Conservation (phyloP, 2,888 invertebrate genomes). For the Stramonita haemastoma region DNA sequence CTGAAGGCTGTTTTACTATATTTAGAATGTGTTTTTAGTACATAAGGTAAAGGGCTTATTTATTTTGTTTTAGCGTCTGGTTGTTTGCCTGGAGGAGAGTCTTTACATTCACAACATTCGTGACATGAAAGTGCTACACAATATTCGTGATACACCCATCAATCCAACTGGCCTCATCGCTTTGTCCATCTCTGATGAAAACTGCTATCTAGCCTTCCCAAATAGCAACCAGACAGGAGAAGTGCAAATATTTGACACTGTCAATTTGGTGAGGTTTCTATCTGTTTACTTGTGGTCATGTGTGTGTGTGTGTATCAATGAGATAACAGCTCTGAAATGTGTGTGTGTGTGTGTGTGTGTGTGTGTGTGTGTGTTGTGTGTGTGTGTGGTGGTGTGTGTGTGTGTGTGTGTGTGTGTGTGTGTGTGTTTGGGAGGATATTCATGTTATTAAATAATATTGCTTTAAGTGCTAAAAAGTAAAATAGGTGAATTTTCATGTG, state of each 20-base stretch:
- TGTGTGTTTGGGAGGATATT: no score
- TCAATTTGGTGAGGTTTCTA: constrained; percentile 84
- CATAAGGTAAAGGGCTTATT: neutral
- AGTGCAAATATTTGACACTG: constrained; percentile 96
- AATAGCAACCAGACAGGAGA: constrained; percentile 95
- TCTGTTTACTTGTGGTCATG: neutral
- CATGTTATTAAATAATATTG: no score
- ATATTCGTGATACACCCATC: constrained; percentile 97
- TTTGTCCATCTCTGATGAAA: constrained; percentile 91
- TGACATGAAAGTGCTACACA: constrained; percentile 98
- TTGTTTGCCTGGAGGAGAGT: constrained; percentile 98
- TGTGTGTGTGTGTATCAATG: no score
- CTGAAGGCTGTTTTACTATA: no score
- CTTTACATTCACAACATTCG: constrained; percentile 98
- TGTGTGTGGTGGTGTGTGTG: neutral
- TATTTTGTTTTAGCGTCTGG: constrained; percentile 84
- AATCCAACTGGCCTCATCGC: constrained; percentile 96
- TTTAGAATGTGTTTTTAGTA: neutral
- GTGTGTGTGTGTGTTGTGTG: no score
- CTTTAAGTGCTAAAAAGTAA: no score
- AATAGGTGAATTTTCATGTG: no score
- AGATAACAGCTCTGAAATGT: no score
- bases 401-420: no score
- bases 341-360: no score
- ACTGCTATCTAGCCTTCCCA: constrained; percentile 97